These are phyloP conservation scores for Coreius guichenoti DNA, from an alignment of 2,797 vertebrate genomes.

Conservation along the genomic window DNA sequence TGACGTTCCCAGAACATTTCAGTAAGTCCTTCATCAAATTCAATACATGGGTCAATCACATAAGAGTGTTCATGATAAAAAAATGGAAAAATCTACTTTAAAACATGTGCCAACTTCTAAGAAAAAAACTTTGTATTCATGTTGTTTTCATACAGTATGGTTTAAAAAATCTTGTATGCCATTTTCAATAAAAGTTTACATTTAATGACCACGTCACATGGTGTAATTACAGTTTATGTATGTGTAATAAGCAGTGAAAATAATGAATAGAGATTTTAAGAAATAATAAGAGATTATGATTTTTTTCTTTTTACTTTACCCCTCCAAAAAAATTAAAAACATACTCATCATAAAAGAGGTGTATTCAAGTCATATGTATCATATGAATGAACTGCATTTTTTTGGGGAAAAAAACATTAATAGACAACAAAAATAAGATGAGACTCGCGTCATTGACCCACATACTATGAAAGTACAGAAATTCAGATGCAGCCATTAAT, in stretches of 20 bases:
- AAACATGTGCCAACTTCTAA: conserved; percentile 2
- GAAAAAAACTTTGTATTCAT: neutral
- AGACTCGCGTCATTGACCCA: neutral
- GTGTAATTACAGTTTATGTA: neutral
- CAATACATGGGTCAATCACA: neutral
- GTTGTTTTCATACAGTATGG: neutral
- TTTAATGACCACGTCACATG: neutral
- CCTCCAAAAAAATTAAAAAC: neutral
- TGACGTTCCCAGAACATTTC: neutral
- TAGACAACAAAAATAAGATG: neutral
- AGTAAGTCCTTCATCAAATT: neutral
- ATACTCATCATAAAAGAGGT: neutral
- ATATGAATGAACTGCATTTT: no score
- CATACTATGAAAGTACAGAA: neutral
- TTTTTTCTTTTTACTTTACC: neutral
- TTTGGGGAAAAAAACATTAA: neutral
- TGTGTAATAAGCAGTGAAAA: no score
- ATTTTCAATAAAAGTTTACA: neutral
- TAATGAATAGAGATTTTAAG: neutral
- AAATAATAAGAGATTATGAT: neutral
- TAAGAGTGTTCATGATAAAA: neutral
- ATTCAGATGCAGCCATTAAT: neutral
- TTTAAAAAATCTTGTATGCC: neutral
- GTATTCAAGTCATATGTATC: no score
- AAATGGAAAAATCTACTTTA: neutral